phyloP scores from a whole-genome alignment of 2,797 vertebrate species.

The Sebastiscus tertius region DNA sequence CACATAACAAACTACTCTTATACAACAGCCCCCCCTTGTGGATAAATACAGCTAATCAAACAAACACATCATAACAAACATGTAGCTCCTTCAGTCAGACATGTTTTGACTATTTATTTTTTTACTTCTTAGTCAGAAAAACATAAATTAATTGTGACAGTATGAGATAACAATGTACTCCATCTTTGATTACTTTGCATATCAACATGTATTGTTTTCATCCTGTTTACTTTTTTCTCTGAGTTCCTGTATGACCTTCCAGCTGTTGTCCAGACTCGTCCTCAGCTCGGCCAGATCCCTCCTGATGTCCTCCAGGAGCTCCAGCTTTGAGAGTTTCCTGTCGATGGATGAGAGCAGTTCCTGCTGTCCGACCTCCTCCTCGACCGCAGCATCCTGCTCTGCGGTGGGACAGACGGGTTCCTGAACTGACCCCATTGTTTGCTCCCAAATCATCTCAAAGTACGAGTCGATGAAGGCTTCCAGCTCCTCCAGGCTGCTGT shows the following conservation, averaged over 20 bases:
- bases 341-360: conserved; percentile 67
- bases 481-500: conserved; percentile 77
- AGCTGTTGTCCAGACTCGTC: conserved; percentile 55
- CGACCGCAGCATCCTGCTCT: background rate
- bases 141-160: background rate
- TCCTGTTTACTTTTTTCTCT: conserved; percentile 18
- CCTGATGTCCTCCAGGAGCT: conserved; percentile 74
- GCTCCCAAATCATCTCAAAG: conserved; percentile 74
- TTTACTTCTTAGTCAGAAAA: background rate
- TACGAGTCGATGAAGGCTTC: conserved; percentile 80
- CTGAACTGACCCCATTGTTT: conserved; percentile 48
- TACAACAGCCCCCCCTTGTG: conserved; percentile 64
- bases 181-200: background rate
- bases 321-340: conserved; percentile 76
- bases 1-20: background rate
- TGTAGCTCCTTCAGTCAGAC: background rate
- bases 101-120: background rate
- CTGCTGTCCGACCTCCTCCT: conserved; percentile 9
- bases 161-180: background rate
- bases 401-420: background rate
- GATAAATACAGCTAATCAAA: background rate
- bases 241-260: conserved; percentile 56
- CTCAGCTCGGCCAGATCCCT: conserved; percentile 69
- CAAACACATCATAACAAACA: background rate
- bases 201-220: background rate